Percentiles rank a stretch among this genome's conserved stretches.
Conservation (phyloP, 2,888 invertebrate species). For the Ceraclea dissimilis region DNA sequence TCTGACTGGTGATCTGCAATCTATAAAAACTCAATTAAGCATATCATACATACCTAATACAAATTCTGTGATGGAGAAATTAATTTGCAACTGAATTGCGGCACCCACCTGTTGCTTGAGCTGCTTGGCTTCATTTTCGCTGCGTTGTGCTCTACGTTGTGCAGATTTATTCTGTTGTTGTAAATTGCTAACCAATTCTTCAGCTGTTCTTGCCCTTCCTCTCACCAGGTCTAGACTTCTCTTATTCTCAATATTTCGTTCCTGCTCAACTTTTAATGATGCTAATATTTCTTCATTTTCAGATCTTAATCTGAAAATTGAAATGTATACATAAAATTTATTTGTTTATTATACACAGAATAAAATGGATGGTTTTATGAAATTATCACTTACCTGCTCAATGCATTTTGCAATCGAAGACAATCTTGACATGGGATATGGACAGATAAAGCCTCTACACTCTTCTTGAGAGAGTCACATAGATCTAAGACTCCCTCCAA, state of each 20-base stretch:
- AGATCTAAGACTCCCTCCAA: conserved; percentile 20
- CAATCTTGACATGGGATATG: conserved; percentile 47
- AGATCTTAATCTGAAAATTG: conserved; percentile 28
- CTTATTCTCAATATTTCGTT: conserved; percentile 25
- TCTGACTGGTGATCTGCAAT: conserved; percentile 29
- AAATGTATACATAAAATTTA: too few species aligned
- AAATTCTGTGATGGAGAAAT: too few species aligned
- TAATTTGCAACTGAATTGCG: too few species aligned
- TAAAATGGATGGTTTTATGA: not conserved
- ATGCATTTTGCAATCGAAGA: conserved; percentile 47
- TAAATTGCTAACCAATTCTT: conserved; percentile 20
- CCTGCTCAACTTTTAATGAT: conserved; percentile 34
- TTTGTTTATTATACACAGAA: too few species aligned
- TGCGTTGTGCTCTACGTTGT: conserved; percentile 18
- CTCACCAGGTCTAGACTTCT: conserved; percentile 21
- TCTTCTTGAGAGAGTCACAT: conserved; percentile 41
- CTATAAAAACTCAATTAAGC: conserved; percentile 9
- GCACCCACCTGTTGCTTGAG: conserved; percentile 23
- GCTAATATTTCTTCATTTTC: conserved; percentile 31
- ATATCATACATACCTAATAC: not conserved
- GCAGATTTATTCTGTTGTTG: conserved; percentile 23
- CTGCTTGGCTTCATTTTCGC: conserved; percentile 20
- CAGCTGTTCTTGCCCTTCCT: conserved; percentile 23
- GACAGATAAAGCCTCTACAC: conserved; percentile 45
- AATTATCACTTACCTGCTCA: conserved; percentile 38